Evolutionary conservation across 2,797 vertebrate species (phyloP).

Genomic region (Dromococcyx pavoninus): DNA sequence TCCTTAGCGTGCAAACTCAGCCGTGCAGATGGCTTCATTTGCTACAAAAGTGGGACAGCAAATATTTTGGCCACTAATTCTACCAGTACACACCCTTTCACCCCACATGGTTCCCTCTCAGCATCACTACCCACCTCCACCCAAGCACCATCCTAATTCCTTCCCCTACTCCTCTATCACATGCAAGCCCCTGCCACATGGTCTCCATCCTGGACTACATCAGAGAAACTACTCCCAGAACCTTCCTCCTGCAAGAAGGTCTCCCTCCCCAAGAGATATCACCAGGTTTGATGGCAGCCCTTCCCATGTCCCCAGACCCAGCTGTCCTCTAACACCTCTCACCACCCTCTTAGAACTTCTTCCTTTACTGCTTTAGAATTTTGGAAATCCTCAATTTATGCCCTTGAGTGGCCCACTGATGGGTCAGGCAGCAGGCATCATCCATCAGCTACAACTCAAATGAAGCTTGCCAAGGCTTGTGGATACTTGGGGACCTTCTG

Average conservation of each 20-base stretch:
- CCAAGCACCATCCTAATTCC: neutral
- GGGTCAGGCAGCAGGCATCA: neutral
- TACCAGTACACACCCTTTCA: neutral
- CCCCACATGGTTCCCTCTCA: neutral
- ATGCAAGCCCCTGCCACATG: fast-evolving
- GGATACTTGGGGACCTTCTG: neutral
- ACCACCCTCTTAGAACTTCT: neutral
- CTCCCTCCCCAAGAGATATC: neutral
- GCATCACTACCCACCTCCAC: neutral
- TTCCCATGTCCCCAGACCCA: neutral
- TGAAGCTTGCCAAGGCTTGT: neutral
- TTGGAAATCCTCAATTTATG: neutral
- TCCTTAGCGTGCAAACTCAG: neutral
- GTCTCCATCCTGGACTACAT: neutral
- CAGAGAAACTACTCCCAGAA: neutral
- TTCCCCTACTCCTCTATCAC: neutral
- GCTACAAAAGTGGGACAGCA: neutral
- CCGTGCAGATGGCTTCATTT: neutral
- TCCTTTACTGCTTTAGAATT: neutral
- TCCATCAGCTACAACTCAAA: neutral
- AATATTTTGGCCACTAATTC: neutral
- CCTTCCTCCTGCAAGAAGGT: neutral
- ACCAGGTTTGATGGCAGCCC: neutral
- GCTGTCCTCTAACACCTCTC: neutral
- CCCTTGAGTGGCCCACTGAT: neutral